Base-by-base conservation (phyloP, 2,113 vertebrate species). In the Felis chaus region DNA sequence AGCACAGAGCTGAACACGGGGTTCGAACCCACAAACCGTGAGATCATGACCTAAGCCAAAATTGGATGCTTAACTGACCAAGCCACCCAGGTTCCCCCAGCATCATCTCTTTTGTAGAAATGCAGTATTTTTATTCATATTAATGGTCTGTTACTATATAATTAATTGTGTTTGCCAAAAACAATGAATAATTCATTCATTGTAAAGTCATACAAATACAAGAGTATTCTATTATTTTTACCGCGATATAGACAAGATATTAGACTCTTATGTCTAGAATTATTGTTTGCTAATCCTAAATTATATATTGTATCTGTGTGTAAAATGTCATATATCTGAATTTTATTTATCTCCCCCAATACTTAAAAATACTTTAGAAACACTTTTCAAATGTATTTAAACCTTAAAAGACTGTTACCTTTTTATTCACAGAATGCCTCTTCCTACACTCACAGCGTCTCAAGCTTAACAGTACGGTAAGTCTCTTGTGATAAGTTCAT, bases 71-170 rank as follows among this genome's bases (percentile, higher is more conserved):
- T 61, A 23, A 23, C 0, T 16, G 57, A 57, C 57, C 8, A 21
- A 57, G 55, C 18, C 55, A 57, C 55, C 19, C 19, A 2, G 23
- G 21, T 6, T 4, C 21, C 19, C 21, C 21, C 4, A 91, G 3
- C 9, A 78, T 81, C 7, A 27, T 55, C 13, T 92, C 57, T 57
- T 53, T 53, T 80, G 10, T 36, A 83, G 33, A 95, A 76, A 55
- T 89, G 7, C 18, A 74, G 13, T 48, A 48, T 91, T 97, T 95
- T 55, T 16, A 91, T 71, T 96, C 5, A 90, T 65, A 93, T 79
- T 81, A 69, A 81, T 63, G 8, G 0, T 15, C 4, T 33, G 6
- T 53, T n/a, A 71, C 2, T 71, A 45, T 41, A 79, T 15, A 73
- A 68, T 65, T 92, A 66, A 36, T 71, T 83, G 12, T 63, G 65